Percentiles rank a stretch among this genome's conserved stretches.
Evolutionary conservation across 2,113 vertebrate species (phyloP).

Genomic region (Junco hyemalis): DNA sequence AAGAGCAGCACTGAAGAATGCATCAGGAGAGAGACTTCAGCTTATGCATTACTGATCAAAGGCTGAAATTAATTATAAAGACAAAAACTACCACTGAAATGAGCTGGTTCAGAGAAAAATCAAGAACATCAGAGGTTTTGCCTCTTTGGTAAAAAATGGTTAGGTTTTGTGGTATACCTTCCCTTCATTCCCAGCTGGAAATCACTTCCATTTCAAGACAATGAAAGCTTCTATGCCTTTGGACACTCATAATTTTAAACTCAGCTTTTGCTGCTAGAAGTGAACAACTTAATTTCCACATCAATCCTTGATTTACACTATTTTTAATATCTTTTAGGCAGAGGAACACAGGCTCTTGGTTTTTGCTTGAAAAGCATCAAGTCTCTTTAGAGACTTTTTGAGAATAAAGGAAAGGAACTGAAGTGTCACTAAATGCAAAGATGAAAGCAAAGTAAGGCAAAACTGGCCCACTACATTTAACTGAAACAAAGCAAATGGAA

Average conservation of each 20-base stretch:
- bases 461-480: not conserved
- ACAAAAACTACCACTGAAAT: not conserved
- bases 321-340: constrained; percentile 11
- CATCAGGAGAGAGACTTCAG: not conserved
- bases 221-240: not conserved
- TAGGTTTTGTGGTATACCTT: not conserved
- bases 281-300: constrained; percentile 19
- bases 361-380: constrained; percentile 10
- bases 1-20: not conserved
- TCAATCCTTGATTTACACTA: constrained; percentile 6
- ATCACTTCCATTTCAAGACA: not conserved
- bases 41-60: not conserved
- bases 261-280: not conserved
- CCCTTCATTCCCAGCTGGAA: not conserved
- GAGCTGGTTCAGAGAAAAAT: not conserved
- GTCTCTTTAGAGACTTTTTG: not conserved
- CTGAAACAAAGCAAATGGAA: not conserved
- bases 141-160: not conserved
- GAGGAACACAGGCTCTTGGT: not conserved
- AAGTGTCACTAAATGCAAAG: not conserved
- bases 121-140: not conserved
- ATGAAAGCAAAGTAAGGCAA: not conserved
- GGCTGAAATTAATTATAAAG: not conserved
- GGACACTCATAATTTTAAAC: not conserved
- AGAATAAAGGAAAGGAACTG: not conserved